Evolutionary conservation across 1,140 invertebrate species (phyloP).

Genomic region (Drosophila mojavensis): DNA sequence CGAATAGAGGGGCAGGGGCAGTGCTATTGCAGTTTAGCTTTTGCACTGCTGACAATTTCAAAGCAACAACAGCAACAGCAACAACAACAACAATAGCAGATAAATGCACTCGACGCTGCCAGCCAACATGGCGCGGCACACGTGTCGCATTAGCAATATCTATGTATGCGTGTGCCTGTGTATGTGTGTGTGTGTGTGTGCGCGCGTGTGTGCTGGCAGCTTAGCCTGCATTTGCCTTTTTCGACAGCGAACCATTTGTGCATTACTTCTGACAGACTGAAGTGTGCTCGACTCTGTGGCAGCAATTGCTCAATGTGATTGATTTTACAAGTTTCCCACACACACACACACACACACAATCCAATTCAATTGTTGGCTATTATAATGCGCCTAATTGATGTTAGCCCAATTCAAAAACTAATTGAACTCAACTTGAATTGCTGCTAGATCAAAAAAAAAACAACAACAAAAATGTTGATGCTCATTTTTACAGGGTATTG

Average conservation of each 20-base stretch:
- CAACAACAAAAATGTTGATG: not conserved
- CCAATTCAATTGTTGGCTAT: not conserved
- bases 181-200: conserved; percentile 13
- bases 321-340: not conserved
- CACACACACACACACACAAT: not conserved
- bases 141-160: conserved; percentile 45
- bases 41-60: conserved; percentile 70
- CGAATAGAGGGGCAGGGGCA: conserved; percentile 12
- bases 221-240: conserved; percentile 57
- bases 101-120: conserved; percentile 60
- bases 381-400: not conserved
- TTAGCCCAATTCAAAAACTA: no score
- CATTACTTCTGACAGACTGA: conserved; percentile 17
- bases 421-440: no score
- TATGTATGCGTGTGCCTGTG: conserved; percentile 22
- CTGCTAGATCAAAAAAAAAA: no score
- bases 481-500: conserved; percentile 23
- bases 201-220: conserved; percentile 24
- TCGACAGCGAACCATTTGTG: conserved; percentile 32
- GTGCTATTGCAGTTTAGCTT: conserved; percentile 70
- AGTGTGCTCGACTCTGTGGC: not conserved
- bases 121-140: conserved; percentile 77
- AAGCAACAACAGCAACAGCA: conserved; percentile 32
- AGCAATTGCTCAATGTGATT: conserved; percentile 20
- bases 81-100: conserved; percentile 1